Base-by-base conservation (phyloP, 2,797 vertebrate species). In the Melanitta fusca region DNA sequence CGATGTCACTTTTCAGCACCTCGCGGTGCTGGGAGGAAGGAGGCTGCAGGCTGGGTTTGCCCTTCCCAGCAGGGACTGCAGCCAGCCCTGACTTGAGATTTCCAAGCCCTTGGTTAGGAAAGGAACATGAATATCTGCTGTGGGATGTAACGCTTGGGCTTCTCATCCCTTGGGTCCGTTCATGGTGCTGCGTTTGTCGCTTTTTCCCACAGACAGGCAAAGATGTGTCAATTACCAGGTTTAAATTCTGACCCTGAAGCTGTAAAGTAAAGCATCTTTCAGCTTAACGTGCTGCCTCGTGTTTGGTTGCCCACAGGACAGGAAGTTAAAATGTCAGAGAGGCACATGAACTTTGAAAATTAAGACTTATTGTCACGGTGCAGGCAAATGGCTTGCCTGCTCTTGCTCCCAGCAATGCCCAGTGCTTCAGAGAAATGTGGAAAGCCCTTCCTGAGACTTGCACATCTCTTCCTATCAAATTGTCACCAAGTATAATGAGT, bases 361-460 rank as follows among this genome's bases (percentile, higher is more conserved):
- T 3, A n/a, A 36, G 1, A 7, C 32, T 53, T 39, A 7, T 14
- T 0, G 0, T 28, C 6, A 9, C 0, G 38, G 38, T 34, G 10
- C 41, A 53, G 82, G 11, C 0, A 1, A n/a, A 22, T 3, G 27
- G 13, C 49, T 65, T 22, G 22, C 21, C 53, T 54, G 53, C n/a
- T 78, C 51, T 54, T 47, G 45, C 45, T 57, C 51, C 34, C 49
- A 69, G 36, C 49, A 27, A 22, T 9, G 45, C n/a, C 41, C 13
- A 12, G 53, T 2, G 51, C 5, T 3, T 28, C 34, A 14, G 69
- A 69, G 57, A 58, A 36, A 36, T 1, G 25, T 8, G 34, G 36
- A 5, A 25, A 65, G 51, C 7, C 68, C 56, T 34, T 38, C 34
- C 10, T 14, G n/a, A 64, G 36, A 15, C 30, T 36, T 28, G 22